A percentile compares a stretch with the other conserved stretches of the same genome.
Conservation (phyloP, 2,888 invertebrate genomes). For the Acleris holmiana region DNA sequence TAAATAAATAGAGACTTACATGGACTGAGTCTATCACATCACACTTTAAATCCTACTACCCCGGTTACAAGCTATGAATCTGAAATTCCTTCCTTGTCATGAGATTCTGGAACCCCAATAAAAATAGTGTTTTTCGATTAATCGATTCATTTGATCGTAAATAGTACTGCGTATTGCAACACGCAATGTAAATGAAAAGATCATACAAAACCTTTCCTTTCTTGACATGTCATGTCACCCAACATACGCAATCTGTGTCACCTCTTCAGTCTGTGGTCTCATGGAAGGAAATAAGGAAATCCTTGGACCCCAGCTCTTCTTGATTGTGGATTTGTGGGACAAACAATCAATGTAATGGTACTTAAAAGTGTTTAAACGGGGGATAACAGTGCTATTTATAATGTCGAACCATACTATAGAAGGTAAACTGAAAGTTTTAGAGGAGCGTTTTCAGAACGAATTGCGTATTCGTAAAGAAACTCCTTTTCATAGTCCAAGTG, state of each 20-base stretch:
- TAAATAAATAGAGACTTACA: too few relatives aligned
- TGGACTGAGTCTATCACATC: too few relatives aligned
- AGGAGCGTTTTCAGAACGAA: constrained; percentile 89
- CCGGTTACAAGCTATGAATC: too few relatives aligned
- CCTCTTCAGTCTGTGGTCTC: constrained; percentile 41
- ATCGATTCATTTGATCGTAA: too few relatives aligned
- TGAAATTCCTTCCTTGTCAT: too few relatives aligned
- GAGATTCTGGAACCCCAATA: too few relatives aligned
- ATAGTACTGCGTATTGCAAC: too few relatives aligned
- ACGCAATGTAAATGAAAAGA: too few relatives aligned
- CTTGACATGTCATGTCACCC: constrained; percentile 25
- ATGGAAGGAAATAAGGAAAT: constrained; percentile 58
- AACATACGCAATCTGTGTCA: constrained; percentile 13
- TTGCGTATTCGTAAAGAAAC: constrained; percentile 87
- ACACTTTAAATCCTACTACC: too few relatives aligned
- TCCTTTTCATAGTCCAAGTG: constrained; percentile 84
- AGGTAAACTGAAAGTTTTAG: constrained; percentile 92
- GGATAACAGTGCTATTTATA: constrained; percentile 59
- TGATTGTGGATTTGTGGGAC: constrained; percentile 73
- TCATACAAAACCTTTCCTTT: too few relatives aligned
- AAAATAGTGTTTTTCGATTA: too few relatives aligned
- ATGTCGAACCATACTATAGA: constrained; percentile 90
- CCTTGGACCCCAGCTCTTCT: constrained; percentile 76
- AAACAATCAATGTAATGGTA: constrained; percentile 66
- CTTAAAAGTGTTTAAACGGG: constrained; percentile 68